phyloP scores from a whole-genome alignment of 2,797 vertebrate genomes.

The Melanotaenia pygmaea region DNA sequence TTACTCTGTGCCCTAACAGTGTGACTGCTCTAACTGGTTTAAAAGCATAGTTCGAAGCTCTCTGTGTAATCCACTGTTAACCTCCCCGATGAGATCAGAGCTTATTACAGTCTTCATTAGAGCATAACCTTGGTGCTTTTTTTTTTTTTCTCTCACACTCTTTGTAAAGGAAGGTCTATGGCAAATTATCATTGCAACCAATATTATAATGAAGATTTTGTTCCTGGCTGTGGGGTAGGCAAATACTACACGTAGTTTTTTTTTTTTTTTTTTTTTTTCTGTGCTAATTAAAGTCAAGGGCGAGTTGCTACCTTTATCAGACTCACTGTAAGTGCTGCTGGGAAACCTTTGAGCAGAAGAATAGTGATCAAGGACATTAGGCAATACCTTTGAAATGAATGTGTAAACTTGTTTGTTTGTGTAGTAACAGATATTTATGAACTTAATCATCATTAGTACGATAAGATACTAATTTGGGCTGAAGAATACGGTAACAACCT shows the following conservation, averaged over 20 bases:
- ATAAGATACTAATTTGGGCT: slow-evolving; percentile 10
- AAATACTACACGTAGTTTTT: slow-evolving; percentile 37
- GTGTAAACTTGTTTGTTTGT: slow-evolving; percentile 6
- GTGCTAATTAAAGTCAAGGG: slow-evolving; percentile 58
- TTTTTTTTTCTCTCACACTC: slow-evolving; percentile 33
- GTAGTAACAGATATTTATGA: slow-evolving; percentile 27
- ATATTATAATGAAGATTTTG: slow-evolving; percentile 65
- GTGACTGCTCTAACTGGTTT: slow-evolving; percentile 51
- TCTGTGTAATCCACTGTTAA: slow-evolving; percentile 68
- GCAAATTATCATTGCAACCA: slow-evolving; percentile 61
- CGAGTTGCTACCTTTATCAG: slow-evolving; percentile 53
- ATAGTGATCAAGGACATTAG: slow-evolving; percentile 56
- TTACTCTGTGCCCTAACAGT: slow-evolving; percentile 50
- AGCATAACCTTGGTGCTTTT: slow-evolving; percentile 53
- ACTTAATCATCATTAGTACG: slow-evolving; percentile 20
- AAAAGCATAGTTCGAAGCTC: slow-evolving; percentile 58
- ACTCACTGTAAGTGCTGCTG: slow-evolving; percentile 41
- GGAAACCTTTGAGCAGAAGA: slow-evolving; percentile 55
- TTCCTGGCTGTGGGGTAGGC: slow-evolving; percentile 37
- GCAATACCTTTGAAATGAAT: slow-evolving; percentile 45
- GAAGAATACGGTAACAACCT: slow-evolving; percentile 18
- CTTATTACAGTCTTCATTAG: slow-evolving; percentile 69
- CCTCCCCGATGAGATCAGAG: slow-evolving; percentile 70
- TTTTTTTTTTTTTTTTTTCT: slow-evolving; percentile 1
- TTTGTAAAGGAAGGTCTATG: slow-evolving; percentile 37